Evolutionary conservation across 2,113 vertebrate species (phyloP).

Genomic region (Tragelaphus buxtoni): DNA sequence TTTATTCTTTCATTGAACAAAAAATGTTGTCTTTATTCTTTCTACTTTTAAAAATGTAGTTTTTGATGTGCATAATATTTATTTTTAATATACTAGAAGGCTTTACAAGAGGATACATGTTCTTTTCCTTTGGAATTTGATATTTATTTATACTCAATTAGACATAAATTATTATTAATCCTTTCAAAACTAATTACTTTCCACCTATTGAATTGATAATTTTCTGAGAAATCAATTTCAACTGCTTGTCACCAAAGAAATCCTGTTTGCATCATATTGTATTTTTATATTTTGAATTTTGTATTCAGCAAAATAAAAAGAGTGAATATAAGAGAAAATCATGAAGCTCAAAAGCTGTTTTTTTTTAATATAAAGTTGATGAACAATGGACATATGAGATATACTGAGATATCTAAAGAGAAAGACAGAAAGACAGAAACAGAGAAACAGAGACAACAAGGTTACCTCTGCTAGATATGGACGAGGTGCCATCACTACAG

Average conservation of each 20-base stretch:
- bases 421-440: not conserved
- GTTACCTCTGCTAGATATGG: not conserved
- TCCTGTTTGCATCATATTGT: not conserved
- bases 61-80: not conserved
- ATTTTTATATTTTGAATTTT: not conserved
- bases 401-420: not conserved
- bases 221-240: not conserved
- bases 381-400: not conserved
- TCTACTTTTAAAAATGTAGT: not conserved
- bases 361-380: not conserved
- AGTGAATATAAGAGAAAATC: not conserved
- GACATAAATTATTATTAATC: not conserved
- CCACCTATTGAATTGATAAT: not conserved
- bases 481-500: not conserved
- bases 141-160: not conserved
- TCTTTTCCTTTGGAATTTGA: not conserved
- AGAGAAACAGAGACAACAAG: not conserved
- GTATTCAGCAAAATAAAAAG: not conserved
- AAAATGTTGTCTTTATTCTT: not conserved
- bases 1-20: not conserved
- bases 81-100: not conserved
- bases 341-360: not conserved
- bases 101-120: not conserved
- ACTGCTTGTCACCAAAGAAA: not conserved
- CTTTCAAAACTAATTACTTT: not conserved